phyloP scores from a whole-genome alignment of 1,140 invertebrate species.

The Drosophila rhopaloa region DNA sequence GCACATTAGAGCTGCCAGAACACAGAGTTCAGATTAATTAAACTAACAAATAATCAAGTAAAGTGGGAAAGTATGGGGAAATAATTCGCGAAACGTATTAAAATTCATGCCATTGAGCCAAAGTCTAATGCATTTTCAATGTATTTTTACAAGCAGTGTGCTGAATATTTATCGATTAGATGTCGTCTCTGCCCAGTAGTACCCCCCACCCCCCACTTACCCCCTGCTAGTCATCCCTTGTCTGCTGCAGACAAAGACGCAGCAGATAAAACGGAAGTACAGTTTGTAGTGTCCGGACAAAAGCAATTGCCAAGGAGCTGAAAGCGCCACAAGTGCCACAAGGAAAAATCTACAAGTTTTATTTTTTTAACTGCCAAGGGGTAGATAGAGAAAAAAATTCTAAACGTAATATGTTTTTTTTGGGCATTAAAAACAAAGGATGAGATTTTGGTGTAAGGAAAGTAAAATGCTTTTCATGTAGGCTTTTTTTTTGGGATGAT shows the following conservation, averaged over 20 bases:
- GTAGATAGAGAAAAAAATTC: constrained; percentile 14
- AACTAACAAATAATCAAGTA: constrained; percentile 14
- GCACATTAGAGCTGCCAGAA: constrained; percentile 55
- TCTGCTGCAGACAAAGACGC: constrained; percentile 64
- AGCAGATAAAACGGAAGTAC: constrained; percentile 72
- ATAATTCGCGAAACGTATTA: constrained; percentile 37
- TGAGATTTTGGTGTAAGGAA: constrained; percentile 9
- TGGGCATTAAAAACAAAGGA: constrained; percentile 20
- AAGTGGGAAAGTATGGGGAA: constrained; percentile 20
- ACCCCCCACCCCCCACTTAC: background rate
- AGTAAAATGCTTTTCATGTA: constrained; percentile 56
- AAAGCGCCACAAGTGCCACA: constrained; percentile 52
- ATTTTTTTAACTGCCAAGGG: background rate
- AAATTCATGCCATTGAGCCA: constrained; percentile 68
- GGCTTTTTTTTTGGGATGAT: constrained; percentile 27
- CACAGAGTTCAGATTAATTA: constrained; percentile 66
- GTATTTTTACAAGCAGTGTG: constrained; percentile 72
- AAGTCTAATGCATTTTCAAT: constrained; percentile 80
- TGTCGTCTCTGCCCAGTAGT: constrained; percentile 32
- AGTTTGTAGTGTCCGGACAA: constrained; percentile 75
- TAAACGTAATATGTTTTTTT: constrained; percentile 36
- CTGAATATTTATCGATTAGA: constrained; percentile 78
- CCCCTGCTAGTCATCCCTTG: constrained; percentile 1
- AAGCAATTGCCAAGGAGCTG: constrained; percentile 61
- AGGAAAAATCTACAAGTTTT: constrained; percentile 27